Evolutionary conservation across 2,113 vertebrate genomes (phyloP).

Genomic region (Cheirogaleus medius): DNA sequence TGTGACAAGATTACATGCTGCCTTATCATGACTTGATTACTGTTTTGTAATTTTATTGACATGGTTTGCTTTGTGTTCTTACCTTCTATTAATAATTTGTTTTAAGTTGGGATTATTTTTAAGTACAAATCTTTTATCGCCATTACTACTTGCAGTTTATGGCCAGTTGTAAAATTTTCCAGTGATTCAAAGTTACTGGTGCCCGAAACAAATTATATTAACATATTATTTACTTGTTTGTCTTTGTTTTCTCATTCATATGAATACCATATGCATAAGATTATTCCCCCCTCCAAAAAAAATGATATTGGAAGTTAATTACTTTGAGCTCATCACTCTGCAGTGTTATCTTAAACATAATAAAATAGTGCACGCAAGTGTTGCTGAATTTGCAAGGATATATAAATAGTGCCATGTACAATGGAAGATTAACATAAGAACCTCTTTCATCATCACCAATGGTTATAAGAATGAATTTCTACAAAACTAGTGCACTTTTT

Average conservation of each 20-base stretch:
- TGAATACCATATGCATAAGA: neutral
- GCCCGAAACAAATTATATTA: neutral
- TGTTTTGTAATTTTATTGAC: slow-evolving; percentile 17
- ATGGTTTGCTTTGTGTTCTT: neutral
- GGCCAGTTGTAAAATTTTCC: slow-evolving; percentile 7
- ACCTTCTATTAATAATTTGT: neutral
- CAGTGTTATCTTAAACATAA: slow-evolving; percentile 26
- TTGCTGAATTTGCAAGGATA: neutral
- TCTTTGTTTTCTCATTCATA: slow-evolving; percentile 33
- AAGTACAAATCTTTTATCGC: neutral
- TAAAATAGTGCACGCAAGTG: slow-evolving; percentile 10
- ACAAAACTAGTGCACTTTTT: slow-evolving; percentile 29
- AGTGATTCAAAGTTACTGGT: neutral
- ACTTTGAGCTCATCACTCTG: neutral
- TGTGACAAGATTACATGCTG: neutral
- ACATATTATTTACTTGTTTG: neutral
- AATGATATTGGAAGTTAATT: neutral
- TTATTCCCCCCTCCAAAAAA: neutral
- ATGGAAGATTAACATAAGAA: slow-evolving; percentile 21
- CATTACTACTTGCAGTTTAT: neutral
- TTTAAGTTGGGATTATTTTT: neutral
- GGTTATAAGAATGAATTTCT: slow-evolving; percentile 58
- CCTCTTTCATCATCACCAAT: neutral
- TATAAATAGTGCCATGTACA: slow-evolving; percentile 11
- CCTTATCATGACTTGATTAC: neutral